phyloP scores from a whole-genome alignment of 2,888 invertebrate species.

The Polymixis lichenea region DNA sequence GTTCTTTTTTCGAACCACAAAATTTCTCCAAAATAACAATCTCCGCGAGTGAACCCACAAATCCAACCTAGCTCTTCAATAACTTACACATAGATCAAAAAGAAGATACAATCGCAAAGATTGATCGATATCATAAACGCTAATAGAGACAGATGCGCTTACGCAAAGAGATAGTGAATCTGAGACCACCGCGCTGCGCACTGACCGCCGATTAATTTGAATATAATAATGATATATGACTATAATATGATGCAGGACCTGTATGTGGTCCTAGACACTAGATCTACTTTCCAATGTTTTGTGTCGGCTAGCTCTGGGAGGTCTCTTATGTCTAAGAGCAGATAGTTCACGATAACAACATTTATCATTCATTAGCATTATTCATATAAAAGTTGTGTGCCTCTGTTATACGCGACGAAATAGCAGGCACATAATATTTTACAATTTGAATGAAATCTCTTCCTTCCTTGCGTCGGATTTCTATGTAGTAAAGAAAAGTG shows the following conservation, averaged over 20 bases:
- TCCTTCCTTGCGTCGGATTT: neutral
- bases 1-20: neutral
- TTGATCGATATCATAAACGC: conserved; percentile 41
- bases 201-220: conserved; percentile 19
- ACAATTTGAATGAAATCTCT: neutral
- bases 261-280: neutral
- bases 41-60: neutral
- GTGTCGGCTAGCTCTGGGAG: neutral
- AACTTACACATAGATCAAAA: conserved; percentile 14
- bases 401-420: neutral
- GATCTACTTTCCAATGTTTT: conserved; percentile 45
- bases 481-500: neutral
- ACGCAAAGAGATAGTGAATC: conserved; percentile 46
- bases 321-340: neutral
- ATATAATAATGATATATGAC: conserved; percentile 26
- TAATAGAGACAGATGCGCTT: conserved; percentile 53
- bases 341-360: neutral
- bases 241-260: conserved; percentile 9
- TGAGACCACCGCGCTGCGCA: conserved; percentile 50
- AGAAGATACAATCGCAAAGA: conserved; percentile 49
- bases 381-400: neutral
- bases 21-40: neutral
- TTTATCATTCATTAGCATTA: neutral
- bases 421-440: neutral
- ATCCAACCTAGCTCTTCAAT: neutral